Base-by-base conservation (phyloP, 1,140 invertebrate genomes). In the Aplysia californica region DNA sequence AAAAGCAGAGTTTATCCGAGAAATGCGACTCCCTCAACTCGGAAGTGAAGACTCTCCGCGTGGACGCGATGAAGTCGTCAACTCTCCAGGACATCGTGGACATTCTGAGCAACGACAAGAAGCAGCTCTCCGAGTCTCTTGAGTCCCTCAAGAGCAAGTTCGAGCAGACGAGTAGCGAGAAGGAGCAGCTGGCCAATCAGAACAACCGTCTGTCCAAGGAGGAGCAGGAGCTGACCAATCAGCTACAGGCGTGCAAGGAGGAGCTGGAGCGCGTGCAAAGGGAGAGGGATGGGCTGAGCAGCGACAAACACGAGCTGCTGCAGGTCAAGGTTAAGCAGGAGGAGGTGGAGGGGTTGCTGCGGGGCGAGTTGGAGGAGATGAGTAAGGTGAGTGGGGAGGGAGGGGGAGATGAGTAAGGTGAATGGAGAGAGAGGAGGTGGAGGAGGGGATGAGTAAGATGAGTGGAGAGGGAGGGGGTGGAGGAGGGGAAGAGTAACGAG, bases 91-190 rank as follows among this genome's bases (percentile, higher is more conserved):
- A 85, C 65, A 81, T 82, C 35, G 79, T 85, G 0, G 81, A 84
- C 50, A 85, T 83, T 72, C 76, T 86, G 3, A 84, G 64, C 61
- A 79, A 80, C 36, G 85, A 87, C 44, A 87, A 87, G 66, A 76
- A 77, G 35, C 69, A 82, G 38, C 67, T 88, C n/a, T 76, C 71
- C n/a, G 75, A 80, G 31, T 79, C 86, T 72, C 66, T 87, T 33
- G 84, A 85, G 20, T 75, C 77, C 10, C 64, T 88, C 0, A 84
- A 83, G 72, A 77, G 80, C 29, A 83, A 85, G 39, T 73, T 83
- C 58, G 80, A 85, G 56, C 80, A 82, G 78, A 72, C 79, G 20
- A 56, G 74, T 33, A 39, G 58, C 41, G 83, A 85, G 77, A 84
- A 85, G 50, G 84, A 85, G 58, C 80, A 83, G 41, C 55, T 86